Percentiles rank a stretch among this genome's conserved stretches.
Evolutionary conservation across 2,113 vertebrate species (phyloP).

Genomic region (Zapornia atra): DNA sequence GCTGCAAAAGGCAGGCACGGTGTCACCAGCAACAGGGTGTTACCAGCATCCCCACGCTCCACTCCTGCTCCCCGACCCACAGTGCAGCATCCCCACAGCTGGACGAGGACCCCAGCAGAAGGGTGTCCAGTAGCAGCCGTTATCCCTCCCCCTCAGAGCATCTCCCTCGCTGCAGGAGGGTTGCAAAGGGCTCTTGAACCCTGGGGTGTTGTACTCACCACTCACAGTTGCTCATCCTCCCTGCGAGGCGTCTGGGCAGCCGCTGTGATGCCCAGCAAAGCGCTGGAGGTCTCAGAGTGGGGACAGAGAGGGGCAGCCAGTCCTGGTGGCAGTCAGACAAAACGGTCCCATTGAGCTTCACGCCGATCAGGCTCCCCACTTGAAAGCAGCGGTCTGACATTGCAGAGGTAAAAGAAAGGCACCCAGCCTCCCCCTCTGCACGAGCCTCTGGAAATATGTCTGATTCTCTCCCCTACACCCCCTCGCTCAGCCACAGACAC

Average conservation of each 20-base stretch:
- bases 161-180: not conserved
- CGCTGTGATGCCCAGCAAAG: not conserved
- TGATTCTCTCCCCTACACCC: accelerated
- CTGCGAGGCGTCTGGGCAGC: accelerated
- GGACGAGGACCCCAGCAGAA: not conserved
- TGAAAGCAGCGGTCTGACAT: accelerated
- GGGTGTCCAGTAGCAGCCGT: accelerated
- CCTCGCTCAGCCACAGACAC: not conserved
- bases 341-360: not conserved
- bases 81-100: not conserved
- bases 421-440: not conserved
- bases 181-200: not conserved
- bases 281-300: not conserved
- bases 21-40: accelerated
- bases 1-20: accelerated
- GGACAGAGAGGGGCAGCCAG: not conserved
- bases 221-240: not conserved
- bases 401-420: not conserved
- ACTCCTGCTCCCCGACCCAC: not conserved
- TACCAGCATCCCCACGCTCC: not conserved
- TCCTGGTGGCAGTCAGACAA: not conserved
- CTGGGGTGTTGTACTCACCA: not conserved
- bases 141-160: not conserved
- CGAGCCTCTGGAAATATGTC: accelerated
- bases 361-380: accelerated